Conservation (phyloP, 2,113 vertebrate species). For the Festucalex cinctus region DNA sequence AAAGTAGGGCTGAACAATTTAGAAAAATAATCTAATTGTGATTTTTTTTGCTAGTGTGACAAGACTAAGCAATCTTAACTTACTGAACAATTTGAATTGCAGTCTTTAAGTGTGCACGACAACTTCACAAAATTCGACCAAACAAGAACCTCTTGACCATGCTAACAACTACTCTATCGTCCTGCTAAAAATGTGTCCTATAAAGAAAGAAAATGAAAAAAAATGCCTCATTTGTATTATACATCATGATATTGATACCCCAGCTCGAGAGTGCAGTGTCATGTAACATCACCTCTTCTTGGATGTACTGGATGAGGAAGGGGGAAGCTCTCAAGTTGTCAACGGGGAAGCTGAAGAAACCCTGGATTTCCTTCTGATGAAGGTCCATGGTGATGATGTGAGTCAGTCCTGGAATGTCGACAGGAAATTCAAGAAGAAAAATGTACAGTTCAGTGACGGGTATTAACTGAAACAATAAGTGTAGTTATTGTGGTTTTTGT, state of each 20-base stretch:
- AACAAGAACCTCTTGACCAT: too few relatives aligned
- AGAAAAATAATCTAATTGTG: too few relatives aligned
- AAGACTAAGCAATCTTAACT: too few relatives aligned
- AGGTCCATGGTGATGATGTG: conserved; percentile 99
- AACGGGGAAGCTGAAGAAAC: conserved; percentile 91
- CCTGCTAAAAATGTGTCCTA: too few relatives aligned
- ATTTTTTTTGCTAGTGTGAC: too few relatives aligned
- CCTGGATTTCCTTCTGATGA: conserved; percentile 98
- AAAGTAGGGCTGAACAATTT: too few relatives aligned
- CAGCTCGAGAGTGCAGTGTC: neutral
- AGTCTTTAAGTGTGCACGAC: too few relatives aligned
- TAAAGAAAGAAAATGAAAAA: too few relatives aligned
- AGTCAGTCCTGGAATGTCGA: conserved; percentile 78
- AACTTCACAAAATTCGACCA: too few relatives aligned
- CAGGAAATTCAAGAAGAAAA: neutral
- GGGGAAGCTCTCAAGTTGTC: conserved; percentile 92
- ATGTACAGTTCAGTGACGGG: neutral
- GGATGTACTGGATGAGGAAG: conserved; percentile 94
- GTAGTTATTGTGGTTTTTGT: neutral
- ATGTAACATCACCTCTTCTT: conserved; percentile 83
- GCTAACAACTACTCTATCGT: too few relatives aligned
- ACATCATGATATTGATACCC: neutral
- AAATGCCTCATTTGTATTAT: too few relatives aligned
- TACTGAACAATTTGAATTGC: too few relatives aligned
- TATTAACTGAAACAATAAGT: neutral